Base-by-base conservation (phyloP, 2,797 vertebrate genomes). In the Eulemur coronatus region DNA sequence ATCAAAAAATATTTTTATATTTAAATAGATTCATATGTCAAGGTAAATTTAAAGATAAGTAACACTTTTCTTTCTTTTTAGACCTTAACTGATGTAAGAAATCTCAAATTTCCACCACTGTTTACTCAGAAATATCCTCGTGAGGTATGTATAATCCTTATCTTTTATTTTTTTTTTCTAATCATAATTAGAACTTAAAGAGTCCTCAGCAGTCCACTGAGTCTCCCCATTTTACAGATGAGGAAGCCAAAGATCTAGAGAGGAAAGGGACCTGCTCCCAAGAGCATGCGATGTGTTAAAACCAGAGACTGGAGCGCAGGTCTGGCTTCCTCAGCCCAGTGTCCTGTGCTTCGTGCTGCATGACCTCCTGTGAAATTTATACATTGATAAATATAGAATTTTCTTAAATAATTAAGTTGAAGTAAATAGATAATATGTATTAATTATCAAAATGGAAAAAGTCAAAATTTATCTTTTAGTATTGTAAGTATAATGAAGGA, bases 31-130 rank as follows among this genome's bases (percentile, higher is more conserved):
- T 28, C 38, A 10, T 28, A 17, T 20, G 38, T n/a, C 65, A 87
- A 75, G 95, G 69, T 65, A 38, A 75, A 76, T 28, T 65, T 91
- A 89, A 94, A 95, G 59, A 20, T 80, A 43, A 69, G 10, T 63
- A n/a, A 17, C 18, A 33, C 30, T 97, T 95, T 94, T 88, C 73
- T 98, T 79, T 96, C 13, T 82, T 98, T 98, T 20, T 98, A 99
- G 99, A 99, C 99, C 0, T 99, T 99, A 98, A 99, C 99, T 48
- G 99, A 99, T 97, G 99, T 99, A 96, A 98, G 99, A 92, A 98
- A 98, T 59, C 98, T 99, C 98, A 99, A 98, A 92, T 99, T 99
- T 98, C 99, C 99, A 30, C 97, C 98, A 41, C 84, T 99, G 2
- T 99, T 99, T 98, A 99, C 98, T 98, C 99, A 99, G 97, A 99